Evolutionary conservation across 2,113 vertebrate species (phyloP).

Genomic region (Ceratotherium simum): DNA sequence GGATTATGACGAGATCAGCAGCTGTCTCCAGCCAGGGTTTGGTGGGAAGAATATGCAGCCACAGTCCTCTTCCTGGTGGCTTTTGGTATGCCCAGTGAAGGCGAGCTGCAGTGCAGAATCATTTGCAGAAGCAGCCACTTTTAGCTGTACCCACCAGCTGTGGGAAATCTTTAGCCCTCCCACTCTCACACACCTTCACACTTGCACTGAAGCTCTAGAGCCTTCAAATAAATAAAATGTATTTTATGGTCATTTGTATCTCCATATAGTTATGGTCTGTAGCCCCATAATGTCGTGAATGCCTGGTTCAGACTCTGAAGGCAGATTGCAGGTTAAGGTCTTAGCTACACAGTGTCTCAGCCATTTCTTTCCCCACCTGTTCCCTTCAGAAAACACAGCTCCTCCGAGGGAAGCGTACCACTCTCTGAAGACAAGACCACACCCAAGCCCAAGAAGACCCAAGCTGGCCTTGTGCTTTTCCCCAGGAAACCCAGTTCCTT

Average conservation of each 20-base stretch:
- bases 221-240: background rate
- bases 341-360: background rate
- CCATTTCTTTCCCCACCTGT: background rate
- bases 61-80: background rate
- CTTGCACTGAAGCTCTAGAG: background rate
- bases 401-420: background rate
- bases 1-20: background rate
- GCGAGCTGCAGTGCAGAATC: background rate
- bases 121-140: background rate
- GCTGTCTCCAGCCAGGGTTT: conserved; percentile 10
- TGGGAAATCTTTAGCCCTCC: background rate
- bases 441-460: conserved; percentile 31
- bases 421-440: conserved; percentile 29
- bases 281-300: background rate
- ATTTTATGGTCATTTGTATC: background rate
- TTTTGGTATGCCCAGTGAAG: background rate
- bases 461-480: background rate
- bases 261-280: background rate
- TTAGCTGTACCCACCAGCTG: background rate
- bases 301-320: background rate
- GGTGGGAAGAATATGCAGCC: background rate
- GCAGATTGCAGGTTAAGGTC: background rate
- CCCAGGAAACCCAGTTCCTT: conserved; percentile 66
- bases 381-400: conserved; percentile 56
- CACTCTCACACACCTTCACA: background rate